Evolutionary conservation across 2,888 invertebrate species (phyloP).

Genomic region (Apocheima hispidaria): DNA sequence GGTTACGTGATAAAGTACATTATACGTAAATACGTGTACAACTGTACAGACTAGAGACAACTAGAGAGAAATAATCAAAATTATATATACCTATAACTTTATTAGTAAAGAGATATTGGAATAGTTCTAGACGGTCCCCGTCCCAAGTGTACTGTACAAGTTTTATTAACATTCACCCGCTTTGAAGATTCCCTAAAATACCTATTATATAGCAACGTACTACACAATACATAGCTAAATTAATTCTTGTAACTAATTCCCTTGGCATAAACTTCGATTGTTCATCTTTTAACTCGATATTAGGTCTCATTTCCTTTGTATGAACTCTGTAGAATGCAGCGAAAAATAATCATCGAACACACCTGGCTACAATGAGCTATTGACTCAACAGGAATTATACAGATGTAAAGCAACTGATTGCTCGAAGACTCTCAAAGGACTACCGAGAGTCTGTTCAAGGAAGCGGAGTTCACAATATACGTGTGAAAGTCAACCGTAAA

Average conservation of each 20-base stretch:
- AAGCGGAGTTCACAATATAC: conserved; percentile 6
- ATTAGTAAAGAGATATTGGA: conserved; percentile 12
- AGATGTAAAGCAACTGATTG: too few species aligned
- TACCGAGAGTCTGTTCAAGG: not conserved
- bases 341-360: not conserved
- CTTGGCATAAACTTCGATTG: not conserved
- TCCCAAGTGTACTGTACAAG: conserved; percentile 7
- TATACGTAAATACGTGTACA: not conserved
- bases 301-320: not conserved
- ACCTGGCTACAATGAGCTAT: not conserved
- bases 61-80: conserved; percentile 1
- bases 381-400: conserved; percentile 2
- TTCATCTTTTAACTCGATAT: not conserved
- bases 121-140: conserved; percentile 7
- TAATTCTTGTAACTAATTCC: not conserved
- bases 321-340: not conserved
- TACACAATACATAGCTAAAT: not conserved
- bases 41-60: not conserved
- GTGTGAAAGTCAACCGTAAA: not conserved
- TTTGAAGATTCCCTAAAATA: conserved; percentile 1
- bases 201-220: not conserved
- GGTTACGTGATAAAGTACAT: not conserved
- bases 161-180: conserved; percentile 1
- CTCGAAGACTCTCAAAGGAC: not conserved
- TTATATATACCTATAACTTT: not conserved